Evolutionary conservation across 2,113 vertebrate species (phyloP).

Genomic region (Lamprotornis superbus): DNA sequence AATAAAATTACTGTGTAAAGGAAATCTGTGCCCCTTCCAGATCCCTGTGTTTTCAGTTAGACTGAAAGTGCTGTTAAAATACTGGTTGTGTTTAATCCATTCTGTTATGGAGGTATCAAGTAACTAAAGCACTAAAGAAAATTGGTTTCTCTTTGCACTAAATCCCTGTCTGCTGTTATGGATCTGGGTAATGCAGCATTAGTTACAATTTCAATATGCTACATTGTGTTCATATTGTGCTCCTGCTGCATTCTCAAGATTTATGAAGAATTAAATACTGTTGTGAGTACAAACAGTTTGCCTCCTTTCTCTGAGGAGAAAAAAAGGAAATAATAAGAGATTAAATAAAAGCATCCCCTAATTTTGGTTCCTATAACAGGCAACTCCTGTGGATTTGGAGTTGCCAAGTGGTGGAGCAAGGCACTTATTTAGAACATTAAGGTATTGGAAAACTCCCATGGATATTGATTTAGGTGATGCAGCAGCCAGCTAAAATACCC

Average conservation of each 20-base stretch:
- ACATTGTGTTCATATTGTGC: not conserved
- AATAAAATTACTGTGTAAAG: slow-evolving; percentile 57
- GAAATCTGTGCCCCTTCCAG: slow-evolving; percentile 11
- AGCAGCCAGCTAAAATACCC: slow-evolving; percentile 4
- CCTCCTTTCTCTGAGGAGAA: not conserved
- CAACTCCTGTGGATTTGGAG: not conserved
- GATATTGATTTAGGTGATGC: slow-evolving; percentile 45
- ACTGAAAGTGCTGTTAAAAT: slow-evolving; percentile 37
- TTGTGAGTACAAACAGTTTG: not conserved
- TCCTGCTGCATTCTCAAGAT: not conserved
- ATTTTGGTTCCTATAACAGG: not conserved
- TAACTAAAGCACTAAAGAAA: slow-evolving; percentile 71
- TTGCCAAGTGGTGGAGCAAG: not conserved
- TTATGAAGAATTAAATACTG: not conserved
- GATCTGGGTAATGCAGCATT: not conserved
- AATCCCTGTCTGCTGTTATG: slow-evolving; percentile 33
- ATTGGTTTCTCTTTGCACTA: slow-evolving; percentile 66
- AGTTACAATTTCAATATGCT: not conserved
- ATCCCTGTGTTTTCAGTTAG: slow-evolving; percentile 42
- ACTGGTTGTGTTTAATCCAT: slow-evolving; percentile 64
- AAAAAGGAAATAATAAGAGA: not conserved
- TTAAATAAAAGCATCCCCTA: not conserved
- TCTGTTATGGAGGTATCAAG: slow-evolving; percentile 36
- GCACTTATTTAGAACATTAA: slow-evolving; percentile 23
- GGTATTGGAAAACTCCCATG: not conserved